Percentiles rank a stretch among this genome's conserved stretches.
These are phyloP conservation scores for Hippocampus barbouri DNA, from an alignment of 2,113 vertebrate genomes.

Conservation along the genomic window DNA sequence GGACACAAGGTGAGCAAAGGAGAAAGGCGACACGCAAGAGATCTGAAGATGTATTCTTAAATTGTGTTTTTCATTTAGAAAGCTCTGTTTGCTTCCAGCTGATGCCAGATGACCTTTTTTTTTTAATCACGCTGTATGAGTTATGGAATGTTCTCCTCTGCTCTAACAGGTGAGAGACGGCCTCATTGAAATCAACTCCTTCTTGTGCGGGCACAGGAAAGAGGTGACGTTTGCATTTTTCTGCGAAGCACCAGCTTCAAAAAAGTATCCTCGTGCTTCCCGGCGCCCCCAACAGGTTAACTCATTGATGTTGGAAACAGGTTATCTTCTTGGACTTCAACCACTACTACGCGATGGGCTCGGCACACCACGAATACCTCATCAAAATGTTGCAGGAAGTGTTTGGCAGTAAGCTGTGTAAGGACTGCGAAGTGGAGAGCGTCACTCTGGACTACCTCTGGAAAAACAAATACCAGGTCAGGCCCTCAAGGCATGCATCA, in stretches of 20 bases:
- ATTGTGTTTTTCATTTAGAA: too few relatives aligned
- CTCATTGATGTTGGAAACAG: constrained; percentile 54
- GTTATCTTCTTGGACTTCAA: constrained; percentile 95
- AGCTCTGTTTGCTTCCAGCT: too few relatives aligned
- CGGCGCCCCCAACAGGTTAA: neutral
- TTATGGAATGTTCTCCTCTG: neutral
- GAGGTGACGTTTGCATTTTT: constrained; percentile 12
- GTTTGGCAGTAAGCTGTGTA: constrained; percentile 86
- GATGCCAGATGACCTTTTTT: neutral
- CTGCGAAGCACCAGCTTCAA: neutral
- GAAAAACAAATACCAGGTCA: constrained; percentile 86
- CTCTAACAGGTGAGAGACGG: constrained; percentile 78
- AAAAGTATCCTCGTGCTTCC: neutral
- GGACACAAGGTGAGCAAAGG: constrained; percentile 79
- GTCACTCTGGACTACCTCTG: constrained; percentile 84
- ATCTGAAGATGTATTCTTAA: too few relatives aligned
- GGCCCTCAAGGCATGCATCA: neutral
- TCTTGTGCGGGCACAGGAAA: constrained; percentile 78
- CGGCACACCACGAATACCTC: constrained; percentile 83
- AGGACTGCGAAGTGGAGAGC: constrained; percentile 76
- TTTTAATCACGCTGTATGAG: neutral
- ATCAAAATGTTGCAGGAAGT: constrained; percentile 80
- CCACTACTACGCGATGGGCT: constrained; percentile 93
- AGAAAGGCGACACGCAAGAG: neutral
- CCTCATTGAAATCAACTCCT: constrained; percentile 83